A percentile compares a stretch with the other conserved stretches of the same genome.
phyloP scores from a whole-genome alignment of 1,140 invertebrate genomes.

The Elymnias hypermnestra region DNA sequence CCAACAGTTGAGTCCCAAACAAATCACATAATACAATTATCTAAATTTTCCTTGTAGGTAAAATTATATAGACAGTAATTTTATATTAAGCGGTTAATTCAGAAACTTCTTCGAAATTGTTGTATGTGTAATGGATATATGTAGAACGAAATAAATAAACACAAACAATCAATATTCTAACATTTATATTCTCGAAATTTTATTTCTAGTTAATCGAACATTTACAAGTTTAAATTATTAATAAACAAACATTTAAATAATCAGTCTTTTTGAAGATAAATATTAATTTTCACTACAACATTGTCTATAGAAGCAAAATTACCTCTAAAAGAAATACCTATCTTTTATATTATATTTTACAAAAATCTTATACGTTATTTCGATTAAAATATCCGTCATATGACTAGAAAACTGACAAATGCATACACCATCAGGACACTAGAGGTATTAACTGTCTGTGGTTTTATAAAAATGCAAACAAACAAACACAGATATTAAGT shows the following conservation, averaged over 20 bases:
- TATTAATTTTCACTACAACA: constrained; percentile 34
- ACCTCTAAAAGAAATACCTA: constrained; percentile 13
- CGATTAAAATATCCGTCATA: constrained; percentile 1
- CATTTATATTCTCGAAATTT: constrained; percentile 57
- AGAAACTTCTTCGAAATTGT: no score
- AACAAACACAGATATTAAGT: no score
- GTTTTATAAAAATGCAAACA: no score
- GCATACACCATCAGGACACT: no score
- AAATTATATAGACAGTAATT: no score
- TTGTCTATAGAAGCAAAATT: constrained; percentile 25
- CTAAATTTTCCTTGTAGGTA: no score
- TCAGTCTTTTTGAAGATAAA: constrained; percentile 72
- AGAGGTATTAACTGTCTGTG: no score
- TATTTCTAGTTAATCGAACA: constrained; percentile 54
- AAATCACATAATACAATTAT: no score
- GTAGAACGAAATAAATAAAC: constrained; percentile 26
- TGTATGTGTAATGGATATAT: no score
- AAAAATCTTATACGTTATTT: constrained; percentile 5
- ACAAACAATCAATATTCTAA: constrained; percentile 32
- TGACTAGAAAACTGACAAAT: neutral
- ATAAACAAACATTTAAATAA: constrained; percentile 58
- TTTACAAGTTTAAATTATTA: constrained; percentile 40
- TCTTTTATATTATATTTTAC: constrained; percentile 13
- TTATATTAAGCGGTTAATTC: no score
- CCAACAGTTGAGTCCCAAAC: no score